Evolutionary conservation across 2,888 invertebrate genomes (phyloP).

Genomic region (Monochamus alternatus): DNA sequence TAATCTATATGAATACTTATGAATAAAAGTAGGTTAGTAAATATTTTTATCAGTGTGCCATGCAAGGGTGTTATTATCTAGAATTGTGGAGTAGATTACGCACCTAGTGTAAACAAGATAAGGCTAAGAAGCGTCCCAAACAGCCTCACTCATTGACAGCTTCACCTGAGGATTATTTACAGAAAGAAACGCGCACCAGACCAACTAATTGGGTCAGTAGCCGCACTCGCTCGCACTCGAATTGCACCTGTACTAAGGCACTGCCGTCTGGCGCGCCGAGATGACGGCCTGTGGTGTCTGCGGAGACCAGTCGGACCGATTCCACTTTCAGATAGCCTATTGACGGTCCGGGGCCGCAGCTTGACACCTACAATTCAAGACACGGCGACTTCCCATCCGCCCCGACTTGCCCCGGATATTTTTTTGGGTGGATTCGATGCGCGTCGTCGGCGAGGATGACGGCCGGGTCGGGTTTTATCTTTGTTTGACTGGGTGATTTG

Average conservation of each 20-base stretch:
- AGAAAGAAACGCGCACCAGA: constrained; percentile 18
- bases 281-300: constrained; percentile 30
- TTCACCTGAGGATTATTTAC: constrained; percentile 25
- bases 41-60: neutral
- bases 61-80: neutral
- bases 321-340: constrained; percentile 43
- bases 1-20: too few species aligned
- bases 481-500: constrained; percentile 9
- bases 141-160: neutral
- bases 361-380: constrained; percentile 50
- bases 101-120: constrained; percentile 23
- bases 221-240: constrained; percentile 33
- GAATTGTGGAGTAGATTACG: neutral
- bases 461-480: constrained; percentile 17
- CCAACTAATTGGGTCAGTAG: constrained; percentile 29
- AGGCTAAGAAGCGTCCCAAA: neutral
- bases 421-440: constrained; percentile 19
- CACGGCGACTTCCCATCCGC: constrained; percentile 52
- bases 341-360: constrained; percentile 45
- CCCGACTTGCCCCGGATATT: constrained; percentile 52
- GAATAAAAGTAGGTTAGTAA: neutral
- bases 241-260: constrained; percentile 39
- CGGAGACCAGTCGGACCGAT: constrained; percentile 41
- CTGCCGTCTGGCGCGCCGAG: constrained; percentile 32
- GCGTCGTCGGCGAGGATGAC: neutral